Percentiles rank a stretch among this genome's conserved stretches.
Conservation (phyloP, 2,888 invertebrate species). For the Anoplius nigerrimus region DNA sequence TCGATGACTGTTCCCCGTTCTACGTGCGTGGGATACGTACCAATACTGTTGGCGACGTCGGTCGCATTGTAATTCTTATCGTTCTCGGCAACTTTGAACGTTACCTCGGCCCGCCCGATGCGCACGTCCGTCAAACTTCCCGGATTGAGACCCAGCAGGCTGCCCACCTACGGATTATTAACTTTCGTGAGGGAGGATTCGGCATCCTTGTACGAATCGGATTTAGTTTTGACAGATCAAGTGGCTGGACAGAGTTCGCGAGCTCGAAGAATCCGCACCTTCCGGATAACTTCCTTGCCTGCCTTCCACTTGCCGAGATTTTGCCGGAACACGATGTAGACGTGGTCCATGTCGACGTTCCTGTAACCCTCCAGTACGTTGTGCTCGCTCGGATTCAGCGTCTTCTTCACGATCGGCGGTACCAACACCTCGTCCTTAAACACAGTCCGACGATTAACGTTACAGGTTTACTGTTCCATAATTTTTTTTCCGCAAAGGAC, state of each 20-base stretch:
- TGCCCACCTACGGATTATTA: conserved; percentile 28
- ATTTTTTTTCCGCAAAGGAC: too few species aligned
- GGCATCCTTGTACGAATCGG: not conserved
- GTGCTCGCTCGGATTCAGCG: conserved; percentile 36
- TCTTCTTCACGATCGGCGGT: conserved; percentile 62
- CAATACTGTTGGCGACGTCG: conserved; percentile 81
- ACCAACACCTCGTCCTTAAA: conserved; percentile 41
- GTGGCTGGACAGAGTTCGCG: too few species aligned
- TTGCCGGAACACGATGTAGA: conserved; percentile 86
- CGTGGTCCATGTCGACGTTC: conserved; percentile 85
- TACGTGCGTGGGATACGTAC: conserved; percentile 73
- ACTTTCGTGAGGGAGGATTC: not conserved
- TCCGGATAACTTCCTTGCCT: conserved; percentile 72
- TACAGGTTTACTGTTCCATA: too few species aligned
- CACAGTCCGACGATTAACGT: not conserved
- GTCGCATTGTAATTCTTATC: conserved; percentile 81
- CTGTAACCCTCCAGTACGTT: conserved; percentile 46
- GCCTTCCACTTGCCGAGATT: conserved; percentile 81
- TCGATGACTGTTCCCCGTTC: not conserved
- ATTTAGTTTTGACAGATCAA: not conserved
- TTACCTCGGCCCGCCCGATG: conserved; percentile 85
- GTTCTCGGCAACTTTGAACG: conserved; percentile 84
- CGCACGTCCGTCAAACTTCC: conserved; percentile 81
- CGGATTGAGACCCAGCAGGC: conserved; percentile 81
- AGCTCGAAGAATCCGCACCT: too few species aligned